Evolutionary conservation across 2,888 invertebrate genomes (phyloP).

Genomic region (Leptopilina syphax): DNA sequence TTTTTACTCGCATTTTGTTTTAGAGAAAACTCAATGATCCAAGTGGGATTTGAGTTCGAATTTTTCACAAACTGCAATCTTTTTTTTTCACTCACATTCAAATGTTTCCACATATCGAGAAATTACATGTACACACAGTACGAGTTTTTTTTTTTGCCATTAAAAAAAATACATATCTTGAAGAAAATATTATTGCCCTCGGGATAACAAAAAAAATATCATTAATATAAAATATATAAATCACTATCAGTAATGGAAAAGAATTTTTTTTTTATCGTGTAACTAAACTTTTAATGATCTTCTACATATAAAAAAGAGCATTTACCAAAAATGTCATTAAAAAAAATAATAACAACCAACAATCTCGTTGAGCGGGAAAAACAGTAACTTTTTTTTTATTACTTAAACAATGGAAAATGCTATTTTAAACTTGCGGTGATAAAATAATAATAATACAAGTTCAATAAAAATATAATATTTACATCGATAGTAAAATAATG

Average conservation of each 20-base stretch:
- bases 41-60: constrained; percentile 13
- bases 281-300: constrained; percentile 4
- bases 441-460: neutral
- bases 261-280: neutral
- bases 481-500: no score
- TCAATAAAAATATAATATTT: no score
- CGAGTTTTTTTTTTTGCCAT: neutral
- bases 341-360: neutral
- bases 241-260: constrained; percentile 8
- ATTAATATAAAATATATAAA: neutral
- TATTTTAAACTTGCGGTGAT: neutral
- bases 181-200: constrained; percentile 6
- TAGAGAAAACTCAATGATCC: constrained; percentile 3
- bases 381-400: neutral
- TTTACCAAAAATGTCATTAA: neutral
- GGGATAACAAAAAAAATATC: neutral
- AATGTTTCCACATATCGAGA: neutral
- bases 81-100: neutral
- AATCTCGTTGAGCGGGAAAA: neutral
- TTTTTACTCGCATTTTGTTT: neutral
- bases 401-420: neutral
- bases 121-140: neutral
- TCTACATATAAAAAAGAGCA: neutral
- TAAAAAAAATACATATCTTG: neutral
- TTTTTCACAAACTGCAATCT: constrained; percentile 11